phyloP scores from a whole-genome alignment of 2,888 invertebrate genomes.

The Xylota segnis region DNA sequence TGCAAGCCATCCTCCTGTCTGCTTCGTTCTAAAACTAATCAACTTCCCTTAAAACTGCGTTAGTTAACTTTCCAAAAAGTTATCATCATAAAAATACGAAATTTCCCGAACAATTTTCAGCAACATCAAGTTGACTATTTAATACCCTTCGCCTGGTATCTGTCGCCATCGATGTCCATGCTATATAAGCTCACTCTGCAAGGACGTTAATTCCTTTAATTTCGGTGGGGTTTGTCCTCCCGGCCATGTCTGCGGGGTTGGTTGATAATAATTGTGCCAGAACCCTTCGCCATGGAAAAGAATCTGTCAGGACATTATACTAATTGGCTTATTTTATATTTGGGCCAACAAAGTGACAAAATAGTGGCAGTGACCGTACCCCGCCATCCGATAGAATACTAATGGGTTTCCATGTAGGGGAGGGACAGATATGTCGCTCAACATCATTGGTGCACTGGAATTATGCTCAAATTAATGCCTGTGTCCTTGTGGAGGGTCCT shows the following conservation, averaged over 20 bases:
- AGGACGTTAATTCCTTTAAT: constrained; percentile 18
- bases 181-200: neutral
- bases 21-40: neutral
- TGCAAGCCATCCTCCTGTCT: neutral
- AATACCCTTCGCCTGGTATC: constrained; percentile 5
- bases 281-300: constrained; percentile 10
- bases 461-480: constrained; percentile 13
- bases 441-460: constrained; percentile 9
- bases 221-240: neutral
- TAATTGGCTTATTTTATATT: constrained; percentile 66
- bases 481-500: neutral
- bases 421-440: neutral
- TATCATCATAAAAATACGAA: constrained; percentile 6
- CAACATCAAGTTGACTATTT: neutral
- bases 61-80: constrained; percentile 3
- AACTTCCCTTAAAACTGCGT: neutral
- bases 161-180: neutral
- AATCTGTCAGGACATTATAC: constrained; percentile 63
- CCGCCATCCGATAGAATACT: constrained; percentile 33
- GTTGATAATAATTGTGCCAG: neutral
- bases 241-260: neutral
- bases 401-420: constrained; percentile 1
- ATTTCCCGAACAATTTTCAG: neutral
- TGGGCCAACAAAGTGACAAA: constrained; percentile 27
- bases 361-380: constrained; percentile 37